A percentile compares a stretch with the other conserved stretches of the same genome.
These are phyloP conservation scores for Tinamus guttatus DNA, from an alignment of 2,113 vertebrate species.

Conservation along the genomic window DNA sequence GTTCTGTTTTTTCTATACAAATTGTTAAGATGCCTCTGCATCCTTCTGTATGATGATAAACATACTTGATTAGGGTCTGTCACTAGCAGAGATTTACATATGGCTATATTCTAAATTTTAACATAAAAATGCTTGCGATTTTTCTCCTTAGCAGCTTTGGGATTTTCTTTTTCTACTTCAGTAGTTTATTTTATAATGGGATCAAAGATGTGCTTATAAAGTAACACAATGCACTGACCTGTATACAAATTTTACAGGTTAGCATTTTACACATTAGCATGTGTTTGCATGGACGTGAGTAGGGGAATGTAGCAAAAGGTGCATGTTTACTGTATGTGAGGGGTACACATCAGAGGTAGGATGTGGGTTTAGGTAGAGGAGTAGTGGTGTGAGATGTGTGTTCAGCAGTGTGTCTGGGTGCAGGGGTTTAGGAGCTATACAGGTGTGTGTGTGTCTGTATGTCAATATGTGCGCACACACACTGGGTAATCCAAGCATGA, in stretches of 20 bases:
- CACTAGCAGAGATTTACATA: background rate
- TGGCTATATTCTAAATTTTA: background rate
- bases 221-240: background rate
- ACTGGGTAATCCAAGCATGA: background rate
- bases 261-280: no score
- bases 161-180: background rate
- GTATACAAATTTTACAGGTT: background rate
- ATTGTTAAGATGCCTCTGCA: background rate
- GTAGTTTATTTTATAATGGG: background rate
- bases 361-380: background rate
- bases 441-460: background rate
- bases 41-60: background rate
- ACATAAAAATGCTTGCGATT: background rate
- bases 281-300: background rate
- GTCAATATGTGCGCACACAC: fast-evolving
- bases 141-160: background rate
- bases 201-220: background rate
- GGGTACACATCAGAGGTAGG: background rate
- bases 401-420: no score
- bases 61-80: background rate
- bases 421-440: no score
- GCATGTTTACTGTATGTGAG: no score
- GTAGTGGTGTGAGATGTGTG: background rate
- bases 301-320: no score
- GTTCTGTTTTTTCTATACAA: background rate